Evolutionary conservation across 2,113 vertebrate genomes (phyloP).

Genomic region (Cyanoramphus novaezelandiae): DNA sequence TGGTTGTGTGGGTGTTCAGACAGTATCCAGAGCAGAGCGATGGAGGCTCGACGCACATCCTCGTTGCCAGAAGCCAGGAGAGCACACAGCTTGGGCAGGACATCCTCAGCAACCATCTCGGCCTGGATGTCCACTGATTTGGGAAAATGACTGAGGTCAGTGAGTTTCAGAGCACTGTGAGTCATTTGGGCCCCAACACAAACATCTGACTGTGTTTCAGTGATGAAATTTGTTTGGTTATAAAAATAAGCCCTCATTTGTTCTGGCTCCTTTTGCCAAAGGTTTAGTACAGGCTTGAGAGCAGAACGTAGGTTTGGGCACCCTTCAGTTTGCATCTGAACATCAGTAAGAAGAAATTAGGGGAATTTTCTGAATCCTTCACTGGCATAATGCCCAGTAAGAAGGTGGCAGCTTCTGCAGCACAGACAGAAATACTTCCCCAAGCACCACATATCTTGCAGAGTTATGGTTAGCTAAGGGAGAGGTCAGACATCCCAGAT

Average conservation of each 20-base stretch:
- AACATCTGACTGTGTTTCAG: background rate
- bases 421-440: background rate
- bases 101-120: slow-evolving; percentile 70
- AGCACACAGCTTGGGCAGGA: slow-evolving; percentile 65
- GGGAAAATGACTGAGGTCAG: background rate
- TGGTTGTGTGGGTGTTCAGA: slow-evolving; percentile 71
- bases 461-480: background rate
- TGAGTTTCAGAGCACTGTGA: background rate
- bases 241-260: background rate
- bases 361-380: background rate
- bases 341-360: background rate
- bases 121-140: slow-evolving; percentile 69
- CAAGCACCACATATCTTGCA: background rate
- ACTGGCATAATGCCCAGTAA: background rate
- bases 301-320: background rate
- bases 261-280: background rate
- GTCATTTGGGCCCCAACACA: background rate
- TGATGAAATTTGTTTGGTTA: background rate
- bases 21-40: slow-evolving; percentile 75
- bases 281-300: background rate
- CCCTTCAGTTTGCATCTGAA: background rate
- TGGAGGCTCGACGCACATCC: slow-evolving; percentile 56
- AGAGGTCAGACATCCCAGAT: background rate
- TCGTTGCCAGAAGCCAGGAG: slow-evolving; percentile 64
- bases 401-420: background rate